Base-by-base conservation (phyloP, 2,888 invertebrate species). In the Adelphocoris suturalis region DNA sequence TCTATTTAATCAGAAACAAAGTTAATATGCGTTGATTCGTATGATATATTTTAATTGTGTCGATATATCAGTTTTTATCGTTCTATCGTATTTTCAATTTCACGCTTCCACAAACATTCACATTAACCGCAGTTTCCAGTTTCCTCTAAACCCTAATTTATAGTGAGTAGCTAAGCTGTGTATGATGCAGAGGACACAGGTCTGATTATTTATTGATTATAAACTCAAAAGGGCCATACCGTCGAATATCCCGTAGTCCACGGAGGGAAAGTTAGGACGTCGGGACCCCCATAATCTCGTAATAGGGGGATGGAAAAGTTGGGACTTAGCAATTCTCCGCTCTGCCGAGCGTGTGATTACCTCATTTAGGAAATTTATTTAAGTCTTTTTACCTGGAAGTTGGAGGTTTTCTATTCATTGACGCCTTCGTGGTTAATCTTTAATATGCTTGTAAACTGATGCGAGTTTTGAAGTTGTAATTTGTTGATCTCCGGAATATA, bases 311-410 rank as follows among this genome's bases (percentile, higher is more conserved):
- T 16, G 78, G 80, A 88, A 88, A 88, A 80, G 78, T 88, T 78
- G 88, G 52, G 88, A 88, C 88, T 48, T 48, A 61, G 80, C 88
- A 88, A 88, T 88, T 47, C 88, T 88, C 78, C 78, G 88, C 88
- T 78, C 55, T 78, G 80, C 37, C 88, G 78, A 88, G 88, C 88
- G 88, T 78, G 88, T 88, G 88, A 88, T 88, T 88, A 88, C 88
- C 88, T 88, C 88, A 88, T 88, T 88, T 88, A 78, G 48, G 52
- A 61, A 88, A 88, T 88, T 88, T 88, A 88, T 88, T 88, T 88
- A 88, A 88, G 88, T 52, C 88, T 80, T 55, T 86, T 88, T 80
- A 78, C 88, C 88, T 78, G 88, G 28, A 28, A 27, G 57, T 86
- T 52, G 27, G n/a, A 82, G 82, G 37, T 82, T 82, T 52, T 14